Percentiles rank a stretch among this genome's conserved stretches.
Evolutionary conservation across 1,140 invertebrate species (phyloP).

Genomic region (Telenomus remus): DNA sequence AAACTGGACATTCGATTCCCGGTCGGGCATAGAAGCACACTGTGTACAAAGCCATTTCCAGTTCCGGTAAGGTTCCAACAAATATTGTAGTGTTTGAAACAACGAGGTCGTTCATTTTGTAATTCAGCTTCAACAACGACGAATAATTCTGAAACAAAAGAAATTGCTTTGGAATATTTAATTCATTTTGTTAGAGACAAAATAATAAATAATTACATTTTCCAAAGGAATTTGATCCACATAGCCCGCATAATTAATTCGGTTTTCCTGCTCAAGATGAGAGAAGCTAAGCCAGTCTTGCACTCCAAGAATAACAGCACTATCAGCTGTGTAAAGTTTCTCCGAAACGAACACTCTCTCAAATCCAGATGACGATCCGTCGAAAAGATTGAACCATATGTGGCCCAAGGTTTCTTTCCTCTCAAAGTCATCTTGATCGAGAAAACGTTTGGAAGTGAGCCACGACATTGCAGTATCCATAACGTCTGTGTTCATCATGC

Average conservation of each 20-base stretch:
- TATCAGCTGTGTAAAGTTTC: slow-evolving; percentile 77
- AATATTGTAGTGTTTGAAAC: slow-evolving; percentile 89
- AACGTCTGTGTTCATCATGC: slow-evolving; percentile 77
- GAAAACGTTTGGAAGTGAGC: slow-evolving; percentile 74
- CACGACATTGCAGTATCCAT: slow-evolving; percentile 78
- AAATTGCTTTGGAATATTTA: slow-evolving; percentile 29
- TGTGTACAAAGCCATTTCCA: slow-evolving; percentile 93
- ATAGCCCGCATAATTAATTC: slow-evolving; percentile 87
- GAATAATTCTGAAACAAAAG: slow-evolving; percentile 78
- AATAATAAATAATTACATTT: slow-evolving; percentile 74
- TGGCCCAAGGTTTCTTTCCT: slow-evolving; percentile 83
- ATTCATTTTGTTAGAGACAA: no score
- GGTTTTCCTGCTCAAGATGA: slow-evolving; percentile 79
- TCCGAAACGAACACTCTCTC: slow-evolving; percentile 93
- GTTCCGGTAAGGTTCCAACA: slow-evolving; percentile 92
- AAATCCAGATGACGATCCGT: slow-evolving; percentile 87
- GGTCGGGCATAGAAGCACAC: slow-evolving; percentile 86
- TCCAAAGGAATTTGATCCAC: slow-evolving; percentile 81
- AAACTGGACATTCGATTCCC: slow-evolving; percentile 83
- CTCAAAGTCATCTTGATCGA: slow-evolving; percentile 67
- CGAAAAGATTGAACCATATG: slow-evolving; percentile 88
- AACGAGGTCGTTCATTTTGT: slow-evolving; percentile 82
- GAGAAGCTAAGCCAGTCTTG: slow-evolving; percentile 92
- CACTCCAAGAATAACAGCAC: slow-evolving; percentile 81
- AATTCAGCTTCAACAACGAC: slow-evolving; percentile 84